Evolutionary conservation across 2,113 vertebrate species (phyloP), one percentile per base, ranked within the genome.

Genomic region (Macquaria ambigua): DNA sequence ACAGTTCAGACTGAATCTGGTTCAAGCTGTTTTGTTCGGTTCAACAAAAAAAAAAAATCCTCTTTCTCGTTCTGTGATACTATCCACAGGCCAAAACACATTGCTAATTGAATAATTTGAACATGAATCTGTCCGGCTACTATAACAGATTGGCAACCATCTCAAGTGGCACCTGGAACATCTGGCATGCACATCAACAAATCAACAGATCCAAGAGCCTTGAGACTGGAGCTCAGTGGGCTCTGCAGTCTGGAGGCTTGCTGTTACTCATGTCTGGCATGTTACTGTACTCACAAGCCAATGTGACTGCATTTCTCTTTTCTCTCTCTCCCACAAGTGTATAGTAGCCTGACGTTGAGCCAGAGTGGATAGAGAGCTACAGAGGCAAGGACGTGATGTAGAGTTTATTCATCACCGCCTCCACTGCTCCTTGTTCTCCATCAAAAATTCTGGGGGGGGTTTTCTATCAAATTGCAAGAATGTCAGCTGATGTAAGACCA

Each of bases 401-500:
- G 76, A 61, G 66, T 79, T 74, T 83, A 84, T 84, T 84, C 83
- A 88, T 70, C 74, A 43, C 21, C 7, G 39, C 88, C 83, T 88
- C 85, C 73, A 69, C 64, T 64, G 82, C 79, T 72, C 37, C 79
- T 58, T 46, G 20, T 82, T 66, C 81, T 66, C 58, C 64, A 53
- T 58, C 73, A 79, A 20, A 79, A 64, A 62, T 68, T 73, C 41
- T 8, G 52, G 41, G 41, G 31, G 31, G 31, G 31, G 34, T 16
- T 39, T 34, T 31, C 39, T 72, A 37, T 80, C 15, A 43, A 43
- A 74, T 23, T 84, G 48, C 41, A 58, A 82, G 74, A 76, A 83
- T 58, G 56, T 53, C 62, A 52, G 87, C 80, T 83, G 80, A 82
- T 87, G 48, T 58, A 89, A 87, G 79, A 87, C 39, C n/a, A 70